Percentiles rank a stretch among this genome's conserved stretches.
These are phyloP conservation scores for Volucella inflata DNA, from an alignment of 2,888 invertebrate species.

Conservation along the genomic window DNA sequence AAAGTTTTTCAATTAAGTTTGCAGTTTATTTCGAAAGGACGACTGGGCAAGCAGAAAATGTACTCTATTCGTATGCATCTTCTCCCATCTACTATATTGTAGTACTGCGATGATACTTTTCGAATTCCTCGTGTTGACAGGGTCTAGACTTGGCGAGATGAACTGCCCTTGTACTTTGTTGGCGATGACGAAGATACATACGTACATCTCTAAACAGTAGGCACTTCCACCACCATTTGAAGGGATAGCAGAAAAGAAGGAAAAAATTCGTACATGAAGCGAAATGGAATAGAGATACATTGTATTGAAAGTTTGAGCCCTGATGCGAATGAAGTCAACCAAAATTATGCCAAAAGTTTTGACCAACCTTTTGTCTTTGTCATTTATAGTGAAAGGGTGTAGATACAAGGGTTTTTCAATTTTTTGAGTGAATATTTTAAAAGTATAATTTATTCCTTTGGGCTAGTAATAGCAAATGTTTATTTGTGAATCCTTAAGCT, in stretches of 20 bases:
- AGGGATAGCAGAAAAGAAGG: neutral
- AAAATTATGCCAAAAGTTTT: constrained; percentile 75
- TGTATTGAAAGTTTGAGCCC: constrained; percentile 67
- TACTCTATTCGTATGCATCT: neutral
- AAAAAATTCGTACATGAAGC: neutral
- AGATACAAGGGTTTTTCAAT: constrained; percentile 24
- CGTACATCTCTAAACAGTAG: constrained; percentile 67
- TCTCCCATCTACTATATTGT: neutral
- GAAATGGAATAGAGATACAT: constrained; percentile 52
- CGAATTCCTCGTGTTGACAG: constrained; percentile 72
- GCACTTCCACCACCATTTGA: constrained; percentile 2
- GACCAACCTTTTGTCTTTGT: constrained; percentile 61
- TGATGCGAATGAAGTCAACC: constrained; percentile 73
- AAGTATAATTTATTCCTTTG: constrained; percentile 68
- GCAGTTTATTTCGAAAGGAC: constrained; percentile 72
- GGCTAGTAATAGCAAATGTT: constrained; percentile 66
- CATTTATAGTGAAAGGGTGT: constrained; percentile 36
- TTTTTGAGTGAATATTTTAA: constrained; percentile 45
- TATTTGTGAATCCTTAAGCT: constrained; percentile 32
- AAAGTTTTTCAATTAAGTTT: constrained; percentile 76
- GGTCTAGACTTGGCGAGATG: constrained; percentile 74
- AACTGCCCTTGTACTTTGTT: constrained; percentile 63
- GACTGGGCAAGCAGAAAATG: constrained; percentile 21
- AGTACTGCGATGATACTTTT: constrained; percentile 41
- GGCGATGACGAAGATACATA: constrained; percentile 69